Evolutionary conservation across 2,113 vertebrate species (phyloP), one percentile per base, ranked within the genome.

Genomic region (Indicator indicator): DNA sequence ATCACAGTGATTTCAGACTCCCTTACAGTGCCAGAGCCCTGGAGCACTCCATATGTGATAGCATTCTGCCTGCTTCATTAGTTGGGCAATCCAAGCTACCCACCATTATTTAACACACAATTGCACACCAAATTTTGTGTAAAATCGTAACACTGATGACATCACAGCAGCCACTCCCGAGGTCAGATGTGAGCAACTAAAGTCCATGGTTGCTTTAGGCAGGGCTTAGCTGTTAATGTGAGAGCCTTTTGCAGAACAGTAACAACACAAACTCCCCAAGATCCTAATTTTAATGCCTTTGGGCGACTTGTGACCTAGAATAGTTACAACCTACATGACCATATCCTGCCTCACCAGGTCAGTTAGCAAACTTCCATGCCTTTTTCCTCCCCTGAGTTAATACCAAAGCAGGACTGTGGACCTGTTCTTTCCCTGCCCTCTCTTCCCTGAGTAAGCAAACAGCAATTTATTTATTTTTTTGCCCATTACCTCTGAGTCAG

Each of bases 101-200:
- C 40, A n/a, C 81, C 78, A 78, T 81, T 91, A 96, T 97, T 98
- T 98, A 98, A 98, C 96, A 98, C 96, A 88, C 91, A 97, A 98
- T 98, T 97, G 95, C 96, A 96, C 59, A 52, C 74, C 95, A 98
- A 98, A 98, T 98, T 96, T 97, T 97, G 97, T 95, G 89, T 98
- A 96, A 98, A 98, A 98, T 94, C 95, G 26, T 97, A 89, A 86
- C 75, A 87, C 93, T 97, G 98, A 97, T 97, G 97, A 97, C 94
- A 95, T 97, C 95, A 97, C 70, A 62, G n/a, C 70, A 95, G 60
- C 75, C 85, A 77, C 69, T 93, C 79, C 73, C 90, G 97, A 97
- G 96, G 97, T 94, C 79, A 91, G 14, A 78, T 79, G 36, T 74
- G 40, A 91, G 44, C 3, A 2, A 23, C 58, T 48, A 30, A 77